Percentiles rank a stretch among this genome's conserved stretches.
phyloP scores from a whole-genome alignment of 2,888 invertebrate genomes.

The Ectemnius continuus region DNA sequence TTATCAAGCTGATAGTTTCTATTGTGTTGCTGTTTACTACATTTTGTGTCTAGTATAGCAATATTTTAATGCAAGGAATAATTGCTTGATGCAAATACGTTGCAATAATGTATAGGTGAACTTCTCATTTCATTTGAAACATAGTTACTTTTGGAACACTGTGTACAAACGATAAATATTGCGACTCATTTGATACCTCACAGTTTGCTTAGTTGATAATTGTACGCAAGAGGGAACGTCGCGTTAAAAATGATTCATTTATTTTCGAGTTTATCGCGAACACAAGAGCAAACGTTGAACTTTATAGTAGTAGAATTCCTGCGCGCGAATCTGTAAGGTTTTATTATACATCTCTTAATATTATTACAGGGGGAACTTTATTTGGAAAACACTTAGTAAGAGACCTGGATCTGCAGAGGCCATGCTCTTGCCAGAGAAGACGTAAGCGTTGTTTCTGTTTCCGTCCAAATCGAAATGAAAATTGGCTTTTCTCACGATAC shows the following conservation, averaged over 20 bases:
- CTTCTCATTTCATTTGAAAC: no score
- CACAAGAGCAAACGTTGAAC: neutral
- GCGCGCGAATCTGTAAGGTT: no score
- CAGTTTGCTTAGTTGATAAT: no score
- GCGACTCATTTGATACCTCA: no score
- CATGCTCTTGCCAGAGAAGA: constrained; percentile 94
- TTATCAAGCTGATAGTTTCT: no score
- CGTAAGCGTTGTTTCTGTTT: constrained; percentile 95
- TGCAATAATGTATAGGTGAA: no score
- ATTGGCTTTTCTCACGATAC: constrained; percentile 98
- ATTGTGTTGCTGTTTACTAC: no score
- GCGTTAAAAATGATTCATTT: neutral
- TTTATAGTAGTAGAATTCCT: constrained; percentile 8
- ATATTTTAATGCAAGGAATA: no score
- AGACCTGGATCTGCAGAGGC: constrained; percentile 94
- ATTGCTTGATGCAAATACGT: constrained; percentile 5
- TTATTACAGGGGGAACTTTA: constrained; percentile 88
- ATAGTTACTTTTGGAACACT: no score
- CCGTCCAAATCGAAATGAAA: constrained; percentile 94
- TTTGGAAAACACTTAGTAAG: constrained; percentile 98
- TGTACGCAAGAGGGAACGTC: no score
- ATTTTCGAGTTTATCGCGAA: neutral
- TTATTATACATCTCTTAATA: constrained; percentile 1
- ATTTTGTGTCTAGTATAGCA: no score
- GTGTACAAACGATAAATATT: no score